Conservation (phyloP, 30 jellyfish, hydroid and myxozoan genomes). For the Mastigias papua region DNA sequence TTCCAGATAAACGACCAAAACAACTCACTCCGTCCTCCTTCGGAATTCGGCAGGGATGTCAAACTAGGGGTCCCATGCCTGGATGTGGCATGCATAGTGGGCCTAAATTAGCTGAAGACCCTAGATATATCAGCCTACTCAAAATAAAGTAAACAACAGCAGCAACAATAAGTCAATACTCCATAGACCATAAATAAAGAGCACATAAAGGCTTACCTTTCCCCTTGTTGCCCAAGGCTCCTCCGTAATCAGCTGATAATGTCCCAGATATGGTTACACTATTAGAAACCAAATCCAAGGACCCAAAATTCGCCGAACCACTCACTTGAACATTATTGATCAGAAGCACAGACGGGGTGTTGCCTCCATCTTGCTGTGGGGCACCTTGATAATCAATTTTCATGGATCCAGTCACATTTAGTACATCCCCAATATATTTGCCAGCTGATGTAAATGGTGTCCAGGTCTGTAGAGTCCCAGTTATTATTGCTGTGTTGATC, state of each 20-base stretch:
- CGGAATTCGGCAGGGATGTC: too few relatives aligned
- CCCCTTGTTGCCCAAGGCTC: slow-evolving; percentile 64
- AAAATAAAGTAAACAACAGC: too few relatives aligned
- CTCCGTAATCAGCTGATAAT: slow-evolving; percentile 57
- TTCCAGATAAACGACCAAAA: too few relatives aligned
- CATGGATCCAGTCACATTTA: slow-evolving; percentile 24
- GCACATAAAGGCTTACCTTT: slow-evolving; percentile 3
- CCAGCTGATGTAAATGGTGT: slow-evolving; percentile 66
- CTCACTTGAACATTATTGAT: neutral
- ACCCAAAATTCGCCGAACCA: slow-evolving; percentile 59
- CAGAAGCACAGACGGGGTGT: slow-evolving; percentile 16
- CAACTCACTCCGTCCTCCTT: too few relatives aligned
- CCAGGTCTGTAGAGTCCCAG: slow-evolving; percentile 57
- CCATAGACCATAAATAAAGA: neutral
- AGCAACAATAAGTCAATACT: too few relatives aligned
- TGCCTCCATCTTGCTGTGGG: slow-evolving; percentile 53
- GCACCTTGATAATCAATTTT: slow-evolving; percentile 24
- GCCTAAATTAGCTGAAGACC: too few relatives aligned
- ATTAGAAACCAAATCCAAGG: slow-evolving; percentile 37
- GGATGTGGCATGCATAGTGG: too few relatives aligned
- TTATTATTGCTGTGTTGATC: slow-evolving; percentile 17
- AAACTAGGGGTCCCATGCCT: too few relatives aligned
- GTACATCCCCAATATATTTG: slow-evolving; percentile 20
- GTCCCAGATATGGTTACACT: slow-evolving; percentile 43
- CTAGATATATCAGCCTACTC: too few relatives aligned